These are phyloP conservation scores for Zaprionus ghesquierei DNA, from an alignment of 1,140 invertebrate species.

Conservation along the genomic window DNA sequence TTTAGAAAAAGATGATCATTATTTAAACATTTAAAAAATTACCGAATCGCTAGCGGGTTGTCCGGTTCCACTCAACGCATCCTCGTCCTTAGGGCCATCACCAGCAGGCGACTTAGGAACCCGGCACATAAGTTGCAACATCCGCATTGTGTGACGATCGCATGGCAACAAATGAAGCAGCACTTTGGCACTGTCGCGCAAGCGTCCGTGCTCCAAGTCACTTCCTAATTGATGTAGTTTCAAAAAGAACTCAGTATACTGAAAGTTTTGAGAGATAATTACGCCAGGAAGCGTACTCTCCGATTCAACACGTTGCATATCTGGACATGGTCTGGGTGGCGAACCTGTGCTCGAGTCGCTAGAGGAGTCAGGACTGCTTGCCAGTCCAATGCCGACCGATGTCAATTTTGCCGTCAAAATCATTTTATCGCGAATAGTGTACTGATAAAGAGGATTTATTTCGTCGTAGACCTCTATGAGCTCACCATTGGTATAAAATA, in stretches of 20 bases:
- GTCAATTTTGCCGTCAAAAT: slow-evolving; percentile 94
- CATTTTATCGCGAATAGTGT: slow-evolving; percentile 95
- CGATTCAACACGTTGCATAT: slow-evolving; percentile 87
- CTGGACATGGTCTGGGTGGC: slow-evolving; percentile 91
- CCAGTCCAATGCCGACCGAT: slow-evolving; percentile 91
- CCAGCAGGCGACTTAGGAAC: slow-evolving; percentile 49
- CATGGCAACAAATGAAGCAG: slow-evolving; percentile 95
- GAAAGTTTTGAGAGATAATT: slow-evolving; percentile 90
- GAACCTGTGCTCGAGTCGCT: slow-evolving; percentile 86
- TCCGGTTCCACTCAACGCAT: slow-evolving; percentile 29
- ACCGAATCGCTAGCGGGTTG: slow-evolving; percentile 24
- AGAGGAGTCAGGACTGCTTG: slow-evolving; percentile 90
- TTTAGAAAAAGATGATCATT: background rate
- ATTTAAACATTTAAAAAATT: background rate
- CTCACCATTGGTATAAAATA: slow-evolving; percentile 94
- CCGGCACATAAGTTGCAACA: slow-evolving; percentile 85
- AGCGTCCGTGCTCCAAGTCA: slow-evolving; percentile 88
- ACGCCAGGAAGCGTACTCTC: slow-evolving; percentile 96
- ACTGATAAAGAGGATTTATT: slow-evolving; percentile 93
- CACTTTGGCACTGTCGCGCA: slow-evolving; percentile 93
- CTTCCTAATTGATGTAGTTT: slow-evolving; percentile 95
- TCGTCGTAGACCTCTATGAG: slow-evolving; percentile 93
- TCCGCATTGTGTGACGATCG: slow-evolving; percentile 89
- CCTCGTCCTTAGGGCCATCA: slow-evolving; percentile 51
- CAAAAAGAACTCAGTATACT: slow-evolving; percentile 94